Base-by-base conservation (phyloP, 2,888 invertebrate species). In the Clepsis dumicolana region DNA sequence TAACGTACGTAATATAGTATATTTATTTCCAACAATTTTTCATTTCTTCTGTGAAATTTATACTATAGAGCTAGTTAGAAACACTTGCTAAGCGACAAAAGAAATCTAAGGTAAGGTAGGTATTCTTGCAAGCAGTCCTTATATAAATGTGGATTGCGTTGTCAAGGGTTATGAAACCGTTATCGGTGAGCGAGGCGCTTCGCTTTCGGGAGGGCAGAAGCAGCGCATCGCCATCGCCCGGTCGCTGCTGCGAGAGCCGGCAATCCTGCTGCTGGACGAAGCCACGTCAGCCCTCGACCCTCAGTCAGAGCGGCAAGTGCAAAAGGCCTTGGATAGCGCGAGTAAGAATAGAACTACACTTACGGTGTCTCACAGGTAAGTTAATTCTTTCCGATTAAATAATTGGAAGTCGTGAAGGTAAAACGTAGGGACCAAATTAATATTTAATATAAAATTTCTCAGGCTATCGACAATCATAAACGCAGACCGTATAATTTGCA, bases 231-330 rank as follows among this genome's bases (percentile, higher is more conserved):
- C 97, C 4, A 97, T 98, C 71, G 98, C 98, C 0, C 93, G 98
- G 53, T 97, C 97, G 0, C 84, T 98, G 71, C 94, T 97, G 1
- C 93, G 96, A n/a, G 95, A 96, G 77, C 98, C 98, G 0, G 95
- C 95, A 54, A 96, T 98, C 64, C 89, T 96, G 62, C 86, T 97
- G 21, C 86, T 97, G 65, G 97, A 98, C 80, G 97, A 98, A 84
- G 97, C 97, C 0, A 98, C 98, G 0, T 97, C 97, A 0, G 97
- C 97, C 0, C 91, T 97, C 57, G 97, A 98, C 87, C 95, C 96
- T 35, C 96, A 96, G 76, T 97, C 97, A 60, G 98, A 98, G 83
- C 94, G 95, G 0, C 95, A 95, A 53, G 98, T 98, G 1, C 98
- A 98, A 84, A 95, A 95, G 32, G 97, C 98, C 0, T 87, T 97